Evolutionary conservation across 2,888 invertebrate genomes (phyloP), one percentile per base, ranked within the genome.

Genomic region (Phania funesta): DNA sequence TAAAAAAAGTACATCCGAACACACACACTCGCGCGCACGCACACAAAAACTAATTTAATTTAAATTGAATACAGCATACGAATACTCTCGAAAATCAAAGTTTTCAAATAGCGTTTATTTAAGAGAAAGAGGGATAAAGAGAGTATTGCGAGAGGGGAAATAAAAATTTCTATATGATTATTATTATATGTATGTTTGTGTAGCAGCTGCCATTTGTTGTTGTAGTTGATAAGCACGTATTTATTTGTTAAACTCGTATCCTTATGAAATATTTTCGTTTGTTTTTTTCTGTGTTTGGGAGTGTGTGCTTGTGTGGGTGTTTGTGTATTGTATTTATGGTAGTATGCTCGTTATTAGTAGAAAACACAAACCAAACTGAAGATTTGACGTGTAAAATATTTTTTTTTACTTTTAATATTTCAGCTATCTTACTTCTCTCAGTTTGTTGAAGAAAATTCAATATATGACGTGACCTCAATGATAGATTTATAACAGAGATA

Each of bases 391-490:
- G 65, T 52, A 78, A 78, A 76, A 75, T 82, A 58, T 70, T 70
- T 64, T 60, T 68, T 77, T 50, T 4, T 35, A 41, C 22, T 62
- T 46, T 16, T 16, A 46, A 46, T 67, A 44, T 52, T 68, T 70
- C 56, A 35, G 35, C 46, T 48, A 38, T 54, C 58, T 9, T 60
- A 67, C 7, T 35, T 67, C 68, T 78, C 64, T 73, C 56, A 62
- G 48, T 77, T 68, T 76, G 22, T 50, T 68, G 48, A 24, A 58
- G 58, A 84, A 85, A 85, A 85, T 85, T 84, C 85, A 86, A 86
- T 86, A 85, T 86, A 84, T 86, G 85, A 86, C 86, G 86, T 86
- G 86, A 86, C 85, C 85, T 84, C 84, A 85, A 85, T 86, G 85
- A 84, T 82, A 85, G 85, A 85, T 84, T 77, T 80, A 82, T 60